Evolutionary conservation across 1,140 invertebrate genomes (phyloP).

Genomic region (Homarus americanus): DNA sequence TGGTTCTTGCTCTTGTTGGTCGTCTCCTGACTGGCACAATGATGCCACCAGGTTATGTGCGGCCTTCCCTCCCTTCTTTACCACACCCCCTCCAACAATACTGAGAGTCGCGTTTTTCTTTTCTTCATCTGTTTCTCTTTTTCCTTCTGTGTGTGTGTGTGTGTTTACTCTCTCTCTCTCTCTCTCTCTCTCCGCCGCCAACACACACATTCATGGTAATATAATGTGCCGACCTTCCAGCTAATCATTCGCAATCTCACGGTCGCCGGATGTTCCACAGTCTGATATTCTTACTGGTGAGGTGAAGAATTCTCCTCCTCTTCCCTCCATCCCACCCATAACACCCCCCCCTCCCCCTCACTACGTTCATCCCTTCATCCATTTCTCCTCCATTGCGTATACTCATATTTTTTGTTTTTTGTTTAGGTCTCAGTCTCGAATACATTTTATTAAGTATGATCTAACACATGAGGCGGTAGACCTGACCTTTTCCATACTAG

Average conservation of each 20-base stretch:
- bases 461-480: too few species aligned
- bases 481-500: too few species aligned
- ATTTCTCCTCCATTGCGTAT: too few species aligned
- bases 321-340: too few species aligned
- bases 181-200: too few species aligned
- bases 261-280: conserved; percentile 44
- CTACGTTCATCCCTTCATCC: neutral
- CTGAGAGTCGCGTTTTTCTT: neutral
- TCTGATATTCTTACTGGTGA: conserved; percentile 14
- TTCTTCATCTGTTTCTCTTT: neutral
- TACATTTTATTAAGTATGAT: too few species aligned
- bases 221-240: conserved; percentile 37
- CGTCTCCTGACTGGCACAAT: neutral
- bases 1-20: neutral
- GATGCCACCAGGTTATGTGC: neutral
- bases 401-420: too few species aligned
- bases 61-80: neutral
- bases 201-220: conserved; percentile 19
- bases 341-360: neutral
- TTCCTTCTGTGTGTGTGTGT: neutral
- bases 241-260: conserved; percentile 25
- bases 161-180: too few species aligned
- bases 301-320: conserved; percentile 19
- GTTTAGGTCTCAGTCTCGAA: too few species aligned
- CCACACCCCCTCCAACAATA: neutral